Base-by-base conservation (phyloP, 1,140 invertebrate species). In the Drosophila jambulina region DNA sequence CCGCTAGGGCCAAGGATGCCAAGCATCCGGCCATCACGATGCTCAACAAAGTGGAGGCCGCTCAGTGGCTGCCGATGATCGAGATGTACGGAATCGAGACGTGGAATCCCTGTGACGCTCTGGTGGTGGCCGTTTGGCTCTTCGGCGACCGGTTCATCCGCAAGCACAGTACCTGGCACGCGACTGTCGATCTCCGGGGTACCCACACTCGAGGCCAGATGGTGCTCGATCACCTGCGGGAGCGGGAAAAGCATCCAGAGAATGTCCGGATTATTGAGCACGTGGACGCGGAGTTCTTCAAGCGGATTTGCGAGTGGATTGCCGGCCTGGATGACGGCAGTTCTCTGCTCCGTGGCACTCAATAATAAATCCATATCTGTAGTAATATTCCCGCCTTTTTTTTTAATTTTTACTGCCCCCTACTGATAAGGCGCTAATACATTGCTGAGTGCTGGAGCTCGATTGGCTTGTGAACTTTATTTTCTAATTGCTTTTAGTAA, bases 161-260 rank as follows among this genome's bases (percentile, higher is more conserved):
- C 5, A 91, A 93, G 69, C 61, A 80, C 40, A 86, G 76, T 12
- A 64, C 75, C 4, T 93, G 93, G 86, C 93, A 95, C 72, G 94
- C 93, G 6, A 94, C 94, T 25, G 94, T 95, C 4, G 95, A 95
- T 78, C 87, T 95, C 10, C 74, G 82, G 54, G 95, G 95, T 19
- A 78, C 72, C 13, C 93, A 93, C 70, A 95, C 95, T 1, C 93
- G 95, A 77, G 95, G 95, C 4, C 94, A 95, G 88, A 93, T 95
- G 69, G 93, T 95, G 0, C 84, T 96, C 32, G 95, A 95, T 93
- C 94, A 95, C 85, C 75, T 94, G 15, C 88, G 93, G 42, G 85
- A 91, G 9, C 92, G 92, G 8, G 85, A 93, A 40, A 88, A 83
- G 56, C 80, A 82, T 79, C 91, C 90, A 2, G 92, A 93, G 9